A percentile compares a stretch with the other conserved stretches of the same genome.
Conservation (phyloP, 2,113 vertebrate genomes). For the Sprattus sprattus region DNA sequence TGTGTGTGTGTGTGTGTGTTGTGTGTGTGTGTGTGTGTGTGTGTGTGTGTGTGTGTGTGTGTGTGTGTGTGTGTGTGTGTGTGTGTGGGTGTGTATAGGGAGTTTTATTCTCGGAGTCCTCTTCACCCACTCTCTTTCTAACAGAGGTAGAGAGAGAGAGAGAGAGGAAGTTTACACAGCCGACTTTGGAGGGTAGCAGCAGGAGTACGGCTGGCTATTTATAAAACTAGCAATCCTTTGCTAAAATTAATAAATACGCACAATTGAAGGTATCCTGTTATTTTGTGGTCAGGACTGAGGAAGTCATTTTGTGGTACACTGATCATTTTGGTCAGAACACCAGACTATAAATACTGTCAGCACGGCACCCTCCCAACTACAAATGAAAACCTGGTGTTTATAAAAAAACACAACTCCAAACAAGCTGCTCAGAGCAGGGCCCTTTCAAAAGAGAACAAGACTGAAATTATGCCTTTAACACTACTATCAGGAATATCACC, state of each 20-base stretch:
- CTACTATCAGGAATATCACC: not conserved
- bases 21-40: constrained; percentile 17
- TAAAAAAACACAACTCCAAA: constrained; percentile 33
- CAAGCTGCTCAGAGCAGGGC: not conserved
- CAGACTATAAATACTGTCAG: constrained; percentile 77
- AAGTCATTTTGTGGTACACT: constrained; percentile 80
- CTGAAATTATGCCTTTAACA: not conserved
- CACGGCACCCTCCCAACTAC: constrained; percentile 53
- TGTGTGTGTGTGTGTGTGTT: constrained; percentile 20
- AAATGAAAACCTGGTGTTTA: constrained; percentile 54
- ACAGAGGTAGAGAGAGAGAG: constrained; percentile 42
- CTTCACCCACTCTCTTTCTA: constrained; percentile 17
- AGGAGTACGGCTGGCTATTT: constrained; percentile 69
- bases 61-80: constrained; percentile 13
- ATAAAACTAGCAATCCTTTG: constrained; percentile 64
- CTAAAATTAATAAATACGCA: constrained; percentile 78
- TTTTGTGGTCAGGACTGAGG: constrained; percentile 74
- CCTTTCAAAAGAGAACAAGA: not conserved
- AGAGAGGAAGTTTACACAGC: constrained; percentile 68
- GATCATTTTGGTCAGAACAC: constrained; percentile 78
- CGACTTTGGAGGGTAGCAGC: constrained; percentile 55
- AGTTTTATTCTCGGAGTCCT: constrained; percentile 6
- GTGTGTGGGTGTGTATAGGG: not conserved
- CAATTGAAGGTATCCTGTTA: constrained; percentile 81
- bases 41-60: constrained; percentile 8